These are phyloP conservation scores for Ptychodera flava DNA, from an alignment of 35 echinoderm and acorn worm species.

Conservation along the genomic window DNA sequence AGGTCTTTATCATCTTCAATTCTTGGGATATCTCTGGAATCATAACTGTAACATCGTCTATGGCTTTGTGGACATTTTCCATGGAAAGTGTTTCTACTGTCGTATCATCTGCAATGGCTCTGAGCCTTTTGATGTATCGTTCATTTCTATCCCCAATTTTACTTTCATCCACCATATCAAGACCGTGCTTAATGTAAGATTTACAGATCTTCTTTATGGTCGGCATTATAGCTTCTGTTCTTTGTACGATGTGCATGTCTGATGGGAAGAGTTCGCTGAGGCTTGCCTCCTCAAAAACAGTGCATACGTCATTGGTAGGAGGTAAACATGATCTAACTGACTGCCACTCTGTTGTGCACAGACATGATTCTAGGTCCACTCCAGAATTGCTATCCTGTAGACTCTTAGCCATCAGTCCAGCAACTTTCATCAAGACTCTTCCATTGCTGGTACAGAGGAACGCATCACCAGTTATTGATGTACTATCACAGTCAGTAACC, in stretches of 20 bases:
- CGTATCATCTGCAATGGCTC: slow-evolving; percentile 3
- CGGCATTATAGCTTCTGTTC: no score
- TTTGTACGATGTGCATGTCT: slow-evolving; percentile 41
- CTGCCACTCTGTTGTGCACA: slow-evolving; percentile 65
- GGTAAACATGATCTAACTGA: slow-evolving; percentile 27
- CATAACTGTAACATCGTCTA: slow-evolving; percentile 38
- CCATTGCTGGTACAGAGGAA: slow-evolving; percentile 30
- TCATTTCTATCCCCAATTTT: background rate
- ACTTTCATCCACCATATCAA: slow-evolving; percentile 47
- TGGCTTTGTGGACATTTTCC: slow-evolving; percentile 52
- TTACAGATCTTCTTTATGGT: no score
- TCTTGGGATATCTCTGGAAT: slow-evolving; percentile 70
- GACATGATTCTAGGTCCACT: slow-evolving; percentile 41
- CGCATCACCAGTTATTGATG: slow-evolving; percentile 40
- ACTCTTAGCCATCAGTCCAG: slow-evolving; percentile 36
- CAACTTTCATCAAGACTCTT: slow-evolving; percentile 40
- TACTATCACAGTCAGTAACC: slow-evolving; percentile 49
- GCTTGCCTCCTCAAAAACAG: slow-evolving; percentile 58
- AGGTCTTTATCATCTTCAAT: slow-evolving; percentile 52
- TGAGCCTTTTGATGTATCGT: slow-evolving; percentile 21
- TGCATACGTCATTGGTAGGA: slow-evolving; percentile 28
- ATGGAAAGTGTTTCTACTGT: slow-evolving; percentile 34
- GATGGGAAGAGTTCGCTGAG: slow-evolving; percentile 26
- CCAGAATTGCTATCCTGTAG: slow-evolving; percentile 8
- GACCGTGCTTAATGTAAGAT: slow-evolving; percentile 76